Conservation (phyloP, 2,113 vertebrate genomes). For the Alouatta palliata region DNA sequence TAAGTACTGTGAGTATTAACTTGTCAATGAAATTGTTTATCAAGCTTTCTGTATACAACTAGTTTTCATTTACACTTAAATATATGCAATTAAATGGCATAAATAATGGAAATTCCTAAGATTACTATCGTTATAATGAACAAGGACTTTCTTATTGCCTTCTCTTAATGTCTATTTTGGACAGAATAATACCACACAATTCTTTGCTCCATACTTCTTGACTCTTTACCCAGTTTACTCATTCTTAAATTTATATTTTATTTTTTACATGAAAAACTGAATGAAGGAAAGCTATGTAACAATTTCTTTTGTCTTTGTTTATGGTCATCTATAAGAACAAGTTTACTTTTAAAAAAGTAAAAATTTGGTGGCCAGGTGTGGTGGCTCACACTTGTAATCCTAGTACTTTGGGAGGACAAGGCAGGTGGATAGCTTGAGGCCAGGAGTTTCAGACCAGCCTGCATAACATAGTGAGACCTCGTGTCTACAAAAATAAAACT, state of each 20-base stretch:
- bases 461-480: too few species aligned
- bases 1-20: neutral
- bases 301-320: neutral
- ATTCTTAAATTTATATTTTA: neutral
- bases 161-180: neutral
- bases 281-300: neutral
- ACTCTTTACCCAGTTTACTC: neutral
- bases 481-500: too few species aligned
- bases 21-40: conserved; percentile 31
- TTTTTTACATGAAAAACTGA: conserved; percentile 10
- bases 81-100: neutral
- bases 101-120: neutral
- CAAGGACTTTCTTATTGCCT: neutral
- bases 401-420: too few species aligned
- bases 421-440: too few species aligned
- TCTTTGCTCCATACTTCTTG: neutral
- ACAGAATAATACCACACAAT: neutral
- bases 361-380: neutral
- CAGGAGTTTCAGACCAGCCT: too few species aligned
- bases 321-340: neutral
- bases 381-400: too few species aligned
- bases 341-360: neutral
- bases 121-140: neutral
- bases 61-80: conserved; percentile 19
- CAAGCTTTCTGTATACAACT: neutral